Conservation (phyloP, 2,797 vertebrate species). For the Poecilia picta region DNA sequence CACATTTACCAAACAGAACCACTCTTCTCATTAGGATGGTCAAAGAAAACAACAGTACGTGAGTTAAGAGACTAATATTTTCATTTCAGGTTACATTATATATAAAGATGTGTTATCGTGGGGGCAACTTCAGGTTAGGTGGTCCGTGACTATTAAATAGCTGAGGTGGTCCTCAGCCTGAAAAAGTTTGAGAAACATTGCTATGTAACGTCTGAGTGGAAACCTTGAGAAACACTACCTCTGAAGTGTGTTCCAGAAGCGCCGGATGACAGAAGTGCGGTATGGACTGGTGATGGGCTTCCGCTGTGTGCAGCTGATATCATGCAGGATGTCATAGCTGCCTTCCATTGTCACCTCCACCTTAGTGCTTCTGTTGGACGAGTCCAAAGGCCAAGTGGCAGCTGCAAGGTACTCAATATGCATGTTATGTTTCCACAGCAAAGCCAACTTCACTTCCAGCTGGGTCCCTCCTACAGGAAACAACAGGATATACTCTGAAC, state of each 20-base stretch:
- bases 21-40: too few relatives aligned
- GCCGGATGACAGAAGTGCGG: constrained; percentile 94
- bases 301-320: constrained; percentile 96
- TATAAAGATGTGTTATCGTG: too few relatives aligned
- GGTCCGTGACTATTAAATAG: too few relatives aligned
- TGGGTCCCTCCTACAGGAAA: constrained; percentile 86
- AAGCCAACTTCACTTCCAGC: constrained; percentile 94
- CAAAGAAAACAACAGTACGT: too few relatives aligned
- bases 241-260: constrained; percentile 98
- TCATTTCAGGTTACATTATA: too few relatives aligned
- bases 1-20: too few relatives aligned
- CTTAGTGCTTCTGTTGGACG: constrained; percentile 85
- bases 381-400: constrained; percentile 92
- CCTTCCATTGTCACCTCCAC: constrained; percentile 99
- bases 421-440: constrained; percentile 99
- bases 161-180: too few relatives aligned
- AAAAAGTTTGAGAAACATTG: too few relatives aligned
- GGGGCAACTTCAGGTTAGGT: too few relatives aligned
- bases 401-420: constrained; percentile 93
- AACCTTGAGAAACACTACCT: constrained; percentile 77
- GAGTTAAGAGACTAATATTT: too few relatives aligned
- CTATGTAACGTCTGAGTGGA: not conserved
- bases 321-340: constrained; percentile 97
- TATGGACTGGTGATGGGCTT: constrained; percentile 97
- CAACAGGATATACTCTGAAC: not conserved